Conservation (phyloP, 53 echinoderm and acorn worm species). For the Patiria pectinifera region DNA sequence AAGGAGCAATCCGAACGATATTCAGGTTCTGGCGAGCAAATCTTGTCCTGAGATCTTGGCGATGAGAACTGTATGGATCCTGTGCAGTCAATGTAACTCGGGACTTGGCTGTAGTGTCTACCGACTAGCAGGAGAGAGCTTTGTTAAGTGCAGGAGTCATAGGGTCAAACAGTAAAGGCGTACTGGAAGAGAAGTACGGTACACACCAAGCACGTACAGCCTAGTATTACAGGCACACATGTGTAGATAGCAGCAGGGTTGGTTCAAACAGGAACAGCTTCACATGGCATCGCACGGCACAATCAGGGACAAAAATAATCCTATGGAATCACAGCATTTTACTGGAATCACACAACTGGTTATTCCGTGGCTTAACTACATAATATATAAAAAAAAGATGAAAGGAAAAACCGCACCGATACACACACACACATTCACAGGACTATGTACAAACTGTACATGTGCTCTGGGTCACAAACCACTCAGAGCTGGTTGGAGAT, state of each 20-base stretch:
- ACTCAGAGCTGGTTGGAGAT: background rate
- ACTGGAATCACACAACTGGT: background rate
- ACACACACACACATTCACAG: constrained; percentile 5
- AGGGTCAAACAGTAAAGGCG: background rate
- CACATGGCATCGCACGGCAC: background rate
- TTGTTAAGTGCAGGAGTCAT: background rate
- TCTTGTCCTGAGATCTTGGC: background rate
- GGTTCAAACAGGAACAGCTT: background rate
- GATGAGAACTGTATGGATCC: background rate
- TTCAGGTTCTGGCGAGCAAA: background rate
- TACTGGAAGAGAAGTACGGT: background rate
- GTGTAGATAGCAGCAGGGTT: background rate
- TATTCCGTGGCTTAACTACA: background rate
- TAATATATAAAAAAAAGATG: background rate
- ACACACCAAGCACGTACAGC: too few relatives aligned
- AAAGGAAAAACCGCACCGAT: background rate
- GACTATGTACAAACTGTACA: constrained; percentile 39
- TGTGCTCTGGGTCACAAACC: constrained; percentile 14
- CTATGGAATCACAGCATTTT: background rate
- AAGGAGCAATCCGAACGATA: background rate
- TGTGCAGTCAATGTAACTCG: background rate
- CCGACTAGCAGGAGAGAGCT: background rate
- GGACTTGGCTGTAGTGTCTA: background rate
- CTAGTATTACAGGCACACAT: background rate
- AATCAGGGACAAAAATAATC: background rate